Base-by-base conservation (phyloP, 1,140 invertebrate genomes). In the Macrostomum lignano region DNA sequence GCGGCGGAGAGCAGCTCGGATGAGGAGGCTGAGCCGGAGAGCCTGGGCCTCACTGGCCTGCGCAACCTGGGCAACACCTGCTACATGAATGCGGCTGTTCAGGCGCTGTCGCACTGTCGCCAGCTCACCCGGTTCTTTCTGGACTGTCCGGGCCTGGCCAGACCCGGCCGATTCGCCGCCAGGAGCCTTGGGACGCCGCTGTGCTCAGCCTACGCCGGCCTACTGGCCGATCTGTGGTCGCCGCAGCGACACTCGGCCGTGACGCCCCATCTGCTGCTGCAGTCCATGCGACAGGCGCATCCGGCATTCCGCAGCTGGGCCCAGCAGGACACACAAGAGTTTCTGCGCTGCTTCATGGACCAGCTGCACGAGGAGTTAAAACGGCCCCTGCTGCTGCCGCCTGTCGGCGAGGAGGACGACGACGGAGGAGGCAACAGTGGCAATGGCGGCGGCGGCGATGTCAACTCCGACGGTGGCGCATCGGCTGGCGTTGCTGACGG, bases 321-420 rank as follows among this genome's bases (percentile, higher is more conserved):
- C 10, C 61, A 63, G 39, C 61, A 63, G 46, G 54, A 59, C 44
- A 78, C 82, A 0, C 84, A 93, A 58, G 88, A 96, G 56, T 94
- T 96, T 55, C 60, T 94, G 3, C 64, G 86, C 4, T 91, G 82
- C 56, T 86, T 94, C 53, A 82, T 96, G 73, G 84, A 94, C 55
- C 75, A 91, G 49, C 56, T 96, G 33, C 84, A 94, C 46, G 79
- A 93, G 53, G 84, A 94, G 51, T 55, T 91, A 1, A 82, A n/a
- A n/a, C n/a, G n/a, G n/a, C n/a, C n/a, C n/a, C n/a, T n/a, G n/a
- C n/a, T n/a, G n/a, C n/a, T n/a, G n/a, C n/a, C n/a, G n/a, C n/a
- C n/a, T n/a, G n/a, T n/a, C n/a, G n/a, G n/a, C n/a, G n/a, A n/a
- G n/a, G n/a, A n/a, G n/a, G n/a, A n/a, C n/a, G n/a, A n/a, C n/a